phyloP scores from a whole-genome alignment of 2,113 vertebrate species.

The Myocastor coypus region DNA sequence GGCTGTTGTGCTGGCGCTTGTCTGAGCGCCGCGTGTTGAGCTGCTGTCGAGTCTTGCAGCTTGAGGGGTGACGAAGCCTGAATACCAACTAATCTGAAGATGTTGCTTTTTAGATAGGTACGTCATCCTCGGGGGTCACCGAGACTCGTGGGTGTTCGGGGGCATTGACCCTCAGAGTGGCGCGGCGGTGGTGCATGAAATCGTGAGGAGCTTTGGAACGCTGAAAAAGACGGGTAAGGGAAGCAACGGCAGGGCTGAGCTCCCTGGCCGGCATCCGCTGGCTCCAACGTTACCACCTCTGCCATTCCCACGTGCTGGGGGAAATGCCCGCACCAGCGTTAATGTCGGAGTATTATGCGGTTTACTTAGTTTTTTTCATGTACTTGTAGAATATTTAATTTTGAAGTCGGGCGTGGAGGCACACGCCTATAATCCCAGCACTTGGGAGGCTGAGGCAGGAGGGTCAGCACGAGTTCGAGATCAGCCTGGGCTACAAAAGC shows the following conservation, averaged over 20 bases:
- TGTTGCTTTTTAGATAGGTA: slow-evolving; percentile 92
- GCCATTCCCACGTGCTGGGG: neutral
- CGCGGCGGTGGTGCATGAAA: slow-evolving; percentile 94
- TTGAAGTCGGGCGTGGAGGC: neutral
- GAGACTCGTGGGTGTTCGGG: slow-evolving; percentile 98
- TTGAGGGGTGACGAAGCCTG: neutral
- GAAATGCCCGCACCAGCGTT: too few species aligned
- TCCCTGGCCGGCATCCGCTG: neutral
- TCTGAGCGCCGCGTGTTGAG: neutral
- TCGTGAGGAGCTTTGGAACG: slow-evolving; percentile 91
- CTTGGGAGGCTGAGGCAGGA: too few species aligned
- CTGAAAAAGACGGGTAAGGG: slow-evolving; percentile 90
- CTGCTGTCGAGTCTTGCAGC: neutral
- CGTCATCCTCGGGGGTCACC: slow-evolving; percentile 96
- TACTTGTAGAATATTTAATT: neutral
- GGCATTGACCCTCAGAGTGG: slow-evolving; percentile 96
- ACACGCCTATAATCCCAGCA: too few species aligned
- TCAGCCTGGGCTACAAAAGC: too few species aligned
- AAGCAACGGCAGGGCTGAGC: neutral
- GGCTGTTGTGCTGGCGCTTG: neutral
- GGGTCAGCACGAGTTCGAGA: too few species aligned
- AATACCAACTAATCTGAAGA: neutral
- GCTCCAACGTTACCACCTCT: neutral
- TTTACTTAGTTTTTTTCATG: neutral
- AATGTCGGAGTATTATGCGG: neutral